Percentiles rank a stretch among this genome's conserved stretches.
Conservation (phyloP, 2,888 invertebrate genomes). For the Rhagium mordax region DNA sequence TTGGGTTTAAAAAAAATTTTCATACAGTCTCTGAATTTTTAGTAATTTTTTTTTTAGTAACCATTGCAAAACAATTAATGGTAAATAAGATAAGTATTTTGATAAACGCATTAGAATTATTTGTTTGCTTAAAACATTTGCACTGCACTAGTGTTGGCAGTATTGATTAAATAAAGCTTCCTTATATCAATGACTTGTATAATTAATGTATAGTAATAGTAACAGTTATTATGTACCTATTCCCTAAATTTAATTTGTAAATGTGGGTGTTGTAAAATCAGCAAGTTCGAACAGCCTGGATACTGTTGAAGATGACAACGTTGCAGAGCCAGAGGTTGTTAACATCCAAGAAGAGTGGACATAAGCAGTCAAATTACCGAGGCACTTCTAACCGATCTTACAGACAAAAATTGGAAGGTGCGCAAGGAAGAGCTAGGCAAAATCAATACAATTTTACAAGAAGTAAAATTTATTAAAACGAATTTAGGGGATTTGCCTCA, state of each 20-base stretch:
- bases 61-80: no score
- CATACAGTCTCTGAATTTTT: constrained; percentile 48
- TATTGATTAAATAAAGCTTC: no score
- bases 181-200: no score
- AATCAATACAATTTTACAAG: constrained; percentile 80
- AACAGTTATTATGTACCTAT: no score
- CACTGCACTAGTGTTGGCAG: no score
- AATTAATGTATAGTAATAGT: no score
- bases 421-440: constrained; percentile 84
- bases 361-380: constrained; percentile 89
- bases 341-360: constrained; percentile 84
- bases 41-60: constrained; percentile 65
- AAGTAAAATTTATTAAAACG: constrained; percentile 86
- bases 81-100: no score
- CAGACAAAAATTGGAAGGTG: constrained; percentile 95
- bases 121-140: no score
- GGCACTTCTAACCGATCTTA: constrained; percentile 83
- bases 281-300: constrained; percentile 74
- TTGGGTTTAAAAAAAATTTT: constrained; percentile 14
- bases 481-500: constrained; percentile 89
- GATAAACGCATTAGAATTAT: no score
- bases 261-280: constrained; percentile 67
- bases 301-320: constrained; percentile 66
- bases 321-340: constrained; percentile 67
- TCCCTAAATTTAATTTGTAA: constrained; percentile 22